Evolutionary conservation across 2,113 vertebrate genomes (phyloP), one percentile per base, ranked within the genome.

Genomic region (Hippocampus barbouri): DNA sequence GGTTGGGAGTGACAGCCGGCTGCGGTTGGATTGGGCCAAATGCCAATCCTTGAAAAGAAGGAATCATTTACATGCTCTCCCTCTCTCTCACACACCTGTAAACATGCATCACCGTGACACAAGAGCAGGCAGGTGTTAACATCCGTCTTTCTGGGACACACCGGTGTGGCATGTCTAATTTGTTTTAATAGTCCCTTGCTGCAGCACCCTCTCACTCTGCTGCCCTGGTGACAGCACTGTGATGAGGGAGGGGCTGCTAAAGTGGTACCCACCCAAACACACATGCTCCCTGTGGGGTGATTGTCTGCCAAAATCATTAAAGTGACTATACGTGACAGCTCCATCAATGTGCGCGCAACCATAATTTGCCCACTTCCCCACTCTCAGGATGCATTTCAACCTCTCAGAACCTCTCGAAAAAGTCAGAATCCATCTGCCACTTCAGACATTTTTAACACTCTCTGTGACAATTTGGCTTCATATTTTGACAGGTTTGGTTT

Each of bases 91-190:
- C 34, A 38, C 34, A 23, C 67, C 40, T 14, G 9, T n/a, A 41
- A 62, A 49, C 2, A 30, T 71, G 20, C 57, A 43, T 43, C 27
- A 18, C 63, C 62, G 49, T 57, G 67, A 34, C 77, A 76, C 51
- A 27, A 65, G 73, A 81, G 79, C 74, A 73, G 76, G 72, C 77
- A 79, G 75, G 81, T 82, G 84, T 81, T 75, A 54, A 75, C 74
- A 72, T 74, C n/a, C 63, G 71, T 25, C 47, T 47, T 76, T 76
- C 77, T 79, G 47, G 12, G 60, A 47, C 68, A 54, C 49, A 40
- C 87, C 88, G 87, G 87, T 90, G 89, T 85, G 83, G 73, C 85
- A 53, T 73, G 78, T 83, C 86, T 87, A 91, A 93, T 90, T 81
- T 89, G 80, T 79, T 87, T 78, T 88, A 90, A 90, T 88, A 80